Evolutionary conservation across 2,113 vertebrate species (phyloP).

Genomic region (Chlamydotis undulata): DNA sequence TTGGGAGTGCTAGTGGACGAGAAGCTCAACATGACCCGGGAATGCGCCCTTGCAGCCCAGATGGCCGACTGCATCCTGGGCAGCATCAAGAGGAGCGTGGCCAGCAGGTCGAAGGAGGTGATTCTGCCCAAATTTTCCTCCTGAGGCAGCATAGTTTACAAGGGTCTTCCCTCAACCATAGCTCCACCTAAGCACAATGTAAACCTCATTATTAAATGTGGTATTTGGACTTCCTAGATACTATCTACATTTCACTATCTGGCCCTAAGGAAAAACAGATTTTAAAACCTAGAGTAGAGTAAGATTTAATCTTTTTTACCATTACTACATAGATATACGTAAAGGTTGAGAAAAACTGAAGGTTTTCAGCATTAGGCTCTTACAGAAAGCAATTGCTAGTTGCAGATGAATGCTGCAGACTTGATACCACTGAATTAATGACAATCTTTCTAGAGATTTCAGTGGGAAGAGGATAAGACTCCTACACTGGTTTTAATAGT

Average conservation of each 20-base stretch:
- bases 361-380: neutral
- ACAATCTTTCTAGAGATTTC: neutral
- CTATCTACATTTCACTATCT: neutral
- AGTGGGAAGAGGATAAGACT: neutral
- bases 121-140: neutral
- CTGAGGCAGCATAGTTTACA: neutral
- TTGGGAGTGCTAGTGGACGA: too few relatives aligned
- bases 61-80: too few relatives aligned
- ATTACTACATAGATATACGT: neutral
- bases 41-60: too few relatives aligned
- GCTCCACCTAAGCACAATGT: neutral
- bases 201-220: neutral
- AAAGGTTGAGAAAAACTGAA: neutral
- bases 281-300: neutral
- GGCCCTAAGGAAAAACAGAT: rapidly evolving
- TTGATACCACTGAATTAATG: neutral
- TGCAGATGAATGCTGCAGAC: neutral
- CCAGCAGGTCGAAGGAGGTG: too few relatives aligned
- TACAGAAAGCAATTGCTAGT: neutral
- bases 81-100: too few relatives aligned
- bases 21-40: too few relatives aligned
- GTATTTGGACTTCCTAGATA: neutral
- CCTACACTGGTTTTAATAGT: neutral
- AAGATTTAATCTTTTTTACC: neutral
- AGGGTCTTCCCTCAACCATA: neutral